Conservation (phyloP, 2,113 vertebrate genomes). For the Pterocles gutturalis region DNA sequence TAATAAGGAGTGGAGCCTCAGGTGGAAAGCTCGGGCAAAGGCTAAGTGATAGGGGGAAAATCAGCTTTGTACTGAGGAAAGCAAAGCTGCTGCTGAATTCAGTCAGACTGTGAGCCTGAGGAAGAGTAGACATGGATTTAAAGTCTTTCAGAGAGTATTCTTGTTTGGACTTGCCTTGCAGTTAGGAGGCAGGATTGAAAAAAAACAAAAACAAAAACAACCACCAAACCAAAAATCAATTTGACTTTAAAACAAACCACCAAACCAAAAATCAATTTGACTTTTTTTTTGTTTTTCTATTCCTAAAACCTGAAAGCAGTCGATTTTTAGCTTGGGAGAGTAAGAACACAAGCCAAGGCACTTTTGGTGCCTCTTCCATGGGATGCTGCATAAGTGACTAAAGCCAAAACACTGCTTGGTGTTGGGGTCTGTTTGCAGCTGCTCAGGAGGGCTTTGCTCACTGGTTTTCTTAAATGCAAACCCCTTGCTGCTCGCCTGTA, state of each 20-base stretch:
- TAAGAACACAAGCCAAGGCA: background rate
- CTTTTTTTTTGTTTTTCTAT: background rate
- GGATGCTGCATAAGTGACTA: background rate
- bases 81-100: background rate
- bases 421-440: background rate
- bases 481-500: background rate
- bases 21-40: constrained; percentile 7
- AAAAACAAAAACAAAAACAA: background rate
- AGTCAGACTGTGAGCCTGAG: background rate
- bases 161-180: background rate
- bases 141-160: background rate
- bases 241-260: background rate
- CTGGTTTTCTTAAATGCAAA: background rate
- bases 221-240: background rate
- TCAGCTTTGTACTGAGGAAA: background rate
- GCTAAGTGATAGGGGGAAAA: constrained; percentile 5
- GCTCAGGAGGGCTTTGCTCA: background rate
- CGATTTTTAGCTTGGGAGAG: background rate
- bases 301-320: background rate
- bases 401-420: background rate
- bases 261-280: background rate
- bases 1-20: background rate
- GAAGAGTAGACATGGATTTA: background rate
- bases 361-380: background rate
- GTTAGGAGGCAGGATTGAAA: background rate